phyloP scores from a whole-genome alignment of 2,888 invertebrate species.

The Pollenia amentaria region DNA sequence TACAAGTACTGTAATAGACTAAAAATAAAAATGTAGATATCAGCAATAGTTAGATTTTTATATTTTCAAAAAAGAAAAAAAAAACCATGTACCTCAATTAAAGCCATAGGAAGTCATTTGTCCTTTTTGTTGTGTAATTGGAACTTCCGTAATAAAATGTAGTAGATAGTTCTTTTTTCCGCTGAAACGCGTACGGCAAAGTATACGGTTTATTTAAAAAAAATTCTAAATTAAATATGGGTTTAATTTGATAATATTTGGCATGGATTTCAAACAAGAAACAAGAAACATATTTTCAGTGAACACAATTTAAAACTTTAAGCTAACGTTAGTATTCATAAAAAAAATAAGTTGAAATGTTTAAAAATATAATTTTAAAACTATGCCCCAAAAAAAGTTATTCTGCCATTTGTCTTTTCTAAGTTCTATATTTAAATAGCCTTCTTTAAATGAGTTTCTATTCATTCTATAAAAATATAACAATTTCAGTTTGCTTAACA shows the following conservation, averaged over 20 bases:
- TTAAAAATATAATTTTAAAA: too few species aligned
- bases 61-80: constrained; percentile 34
- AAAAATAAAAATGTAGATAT: constrained; percentile 63
- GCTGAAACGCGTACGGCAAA: constrained; percentile 1
- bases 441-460: background rate
- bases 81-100: constrained; percentile 66
- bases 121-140: constrained; percentile 75
- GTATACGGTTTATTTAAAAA: background rate
- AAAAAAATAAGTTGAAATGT: too few species aligned
- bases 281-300: too few species aligned
- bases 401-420: background rate
- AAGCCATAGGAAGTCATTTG: constrained; percentile 74
- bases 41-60: constrained; percentile 61
- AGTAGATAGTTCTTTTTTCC: constrained; percentile 18
- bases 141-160: constrained; percentile 72
- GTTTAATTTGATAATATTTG: background rate
- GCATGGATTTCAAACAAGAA: background rate
- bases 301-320: too few species aligned
- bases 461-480: background rate
- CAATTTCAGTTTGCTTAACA: background rate
- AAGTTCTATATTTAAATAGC: background rate
- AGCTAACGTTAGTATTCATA: too few species aligned
- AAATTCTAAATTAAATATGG: constrained; percentile 14
- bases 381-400: background rate
- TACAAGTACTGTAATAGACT: constrained; percentile 51